These are phyloP conservation scores for Nipponacmea schrenckii DNA, from an alignment of 2,888 invertebrate genomes.

Conservation along the genomic window DNA sequence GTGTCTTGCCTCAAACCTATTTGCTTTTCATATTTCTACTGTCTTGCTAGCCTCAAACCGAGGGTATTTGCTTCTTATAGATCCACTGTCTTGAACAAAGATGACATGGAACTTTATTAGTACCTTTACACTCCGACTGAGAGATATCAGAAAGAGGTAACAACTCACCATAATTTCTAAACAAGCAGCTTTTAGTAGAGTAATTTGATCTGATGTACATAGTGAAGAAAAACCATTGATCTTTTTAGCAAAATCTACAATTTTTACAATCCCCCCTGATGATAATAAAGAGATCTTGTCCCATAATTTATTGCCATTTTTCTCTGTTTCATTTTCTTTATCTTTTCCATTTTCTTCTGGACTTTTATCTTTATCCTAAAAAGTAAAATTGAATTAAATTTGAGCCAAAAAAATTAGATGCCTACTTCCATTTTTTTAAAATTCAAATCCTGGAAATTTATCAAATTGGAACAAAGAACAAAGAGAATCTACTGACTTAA, in stretches of 20 bases:
- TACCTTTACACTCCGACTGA: neutral
- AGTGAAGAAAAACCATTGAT: slow-evolving; percentile 60
- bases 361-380: no score
- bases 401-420: no score
- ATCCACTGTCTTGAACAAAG: no score
- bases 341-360: slow-evolving; percentile 1
- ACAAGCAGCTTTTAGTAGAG: slow-evolving; percentile 65
- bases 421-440: no score
- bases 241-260: slow-evolving; percentile 66
- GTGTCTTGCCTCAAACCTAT: no score
- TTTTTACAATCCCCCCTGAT: slow-evolving; percentile 60
- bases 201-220: slow-evolving; percentile 63
- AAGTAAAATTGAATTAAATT: no score
- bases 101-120: neutral
- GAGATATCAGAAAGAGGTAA: neutral
- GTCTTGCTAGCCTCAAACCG: no score
- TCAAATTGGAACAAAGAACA: no score
- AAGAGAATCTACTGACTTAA: no score
- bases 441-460: no score
- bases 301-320: slow-evolving; percentile 49
- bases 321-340: neutral
- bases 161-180: slow-evolving; percentile 66
- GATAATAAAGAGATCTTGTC: slow-evolving; percentile 64
- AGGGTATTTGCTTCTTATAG: no score
- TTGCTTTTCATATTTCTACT: no score